Evolutionary conservation across 2,797 vertebrate species (phyloP), one percentile per base, ranked within the genome.

Genomic region (Gallirallus australis): DNA sequence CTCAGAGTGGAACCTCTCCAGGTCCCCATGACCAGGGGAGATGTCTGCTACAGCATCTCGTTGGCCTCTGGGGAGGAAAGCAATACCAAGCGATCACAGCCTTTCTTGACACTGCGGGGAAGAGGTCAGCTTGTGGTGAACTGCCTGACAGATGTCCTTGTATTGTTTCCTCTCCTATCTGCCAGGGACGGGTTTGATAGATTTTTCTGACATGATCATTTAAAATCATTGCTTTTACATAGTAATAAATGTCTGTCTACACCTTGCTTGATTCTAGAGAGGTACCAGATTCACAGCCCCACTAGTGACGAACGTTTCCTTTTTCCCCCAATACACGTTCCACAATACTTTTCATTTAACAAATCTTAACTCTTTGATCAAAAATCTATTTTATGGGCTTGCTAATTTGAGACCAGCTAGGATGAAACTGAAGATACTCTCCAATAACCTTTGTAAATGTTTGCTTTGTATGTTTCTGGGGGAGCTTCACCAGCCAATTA

Each of bases 401-500:
- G 27, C 81, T 91, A 77, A 91, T 92, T 81, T 86, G 68, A 81
- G 50, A 20, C 64, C 68, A 71, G 35, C 63, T 64, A 68, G 60
- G 52, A 91, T 89, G 61, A 78, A 87, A 82, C 35, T 57, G 50
- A 89, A 87, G 79, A 89, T 21, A 64, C 60, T 12, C 35, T 47
- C 71, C 71, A 82, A 33, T 53, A 93, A 83, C 71, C 89, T 81
- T 45, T 78, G 61, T 87, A 94, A 93, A 85, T 56, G 42, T 94
- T 93, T 93, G 82, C 69, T 89, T 85, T 66, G 3, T 69, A 4
- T 54, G 39, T 56, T 92, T 95, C 72, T 82, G n/a, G 23, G 76
- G 64, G 82, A 93, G 78, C 63, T 82, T 68, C 78, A 68, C 40
- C 42, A 89, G 85, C 79, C 91, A 94, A 81, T 96, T 93, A 97